Evolutionary conservation across 1,140 invertebrate species (phyloP), one percentile per base, ranked within the genome.

Genomic region (Formica exsecta): DNA sequence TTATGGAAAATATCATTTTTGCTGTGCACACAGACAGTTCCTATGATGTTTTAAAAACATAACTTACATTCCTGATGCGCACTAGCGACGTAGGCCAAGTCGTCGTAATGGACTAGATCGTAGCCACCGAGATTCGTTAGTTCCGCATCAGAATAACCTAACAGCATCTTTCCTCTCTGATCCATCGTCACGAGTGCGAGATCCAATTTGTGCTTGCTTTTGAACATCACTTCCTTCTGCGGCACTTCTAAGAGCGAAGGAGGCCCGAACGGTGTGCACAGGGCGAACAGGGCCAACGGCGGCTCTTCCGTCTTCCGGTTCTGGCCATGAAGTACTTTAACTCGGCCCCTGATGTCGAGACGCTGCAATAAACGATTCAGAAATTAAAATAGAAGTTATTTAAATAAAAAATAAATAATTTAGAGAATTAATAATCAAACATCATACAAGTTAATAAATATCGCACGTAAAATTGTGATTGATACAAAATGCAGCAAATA

Each of bases 151-250:
- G 98, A 97, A 94, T 99, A 99, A 5, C 98, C 99, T 75, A 99
- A 96, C 71, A 99, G 96, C 96, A 99, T 97, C 95, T 99, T 99
- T 32, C 99, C 99, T 92, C 98, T 97, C 96, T 98, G 98, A 95
- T 99, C 99, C 98, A 99, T 99, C 5, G 98, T 99, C 66, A 99
- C 97, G 54, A 99, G 96, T 68, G 98, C 97, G 36, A 99, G 96
- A 95, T 99, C 99, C 74, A 99, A 96, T 94, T 99, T 99, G 96
- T 99, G 99, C 96, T 99, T 99, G 93, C 98, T 99, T 95, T 99
- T 99, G 95, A 99, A 99, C 97, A 99, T 99, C 81, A 99, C 98
- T 95, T 99, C 98, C 93, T 99, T 98, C 92, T 98, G 98, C 6
- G 98, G 97, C 90, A 98, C 97, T 94, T 98, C 98, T 29, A 98